Evolutionary conservation across 2,797 vertebrate species (phyloP), one percentile per base, ranked within the genome.

Genomic region (Chelon labrosus): DNA sequence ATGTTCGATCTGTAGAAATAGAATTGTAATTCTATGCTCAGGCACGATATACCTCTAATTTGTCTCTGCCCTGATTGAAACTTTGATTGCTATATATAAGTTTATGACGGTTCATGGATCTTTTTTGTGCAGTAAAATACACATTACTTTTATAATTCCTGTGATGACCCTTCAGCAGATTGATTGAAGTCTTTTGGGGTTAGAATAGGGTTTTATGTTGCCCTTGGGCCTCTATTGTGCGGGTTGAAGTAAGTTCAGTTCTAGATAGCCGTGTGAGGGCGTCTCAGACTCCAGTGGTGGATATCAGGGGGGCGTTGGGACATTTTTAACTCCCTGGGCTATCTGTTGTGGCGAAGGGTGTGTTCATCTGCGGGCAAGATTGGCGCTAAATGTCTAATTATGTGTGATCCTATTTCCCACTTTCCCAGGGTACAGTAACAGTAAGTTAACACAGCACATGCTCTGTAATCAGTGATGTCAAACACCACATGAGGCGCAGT

Each of bases 351-450:
- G 93, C 75, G 54, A 86, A 88, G 92, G 91, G 93, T 84, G 93
- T 94, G 93, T 92, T 88, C 84, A 81, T 89, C 27, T 90, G 89
- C 52, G 79, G 91, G 57, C 50, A 79, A 58, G 76, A 88, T 90
- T 81, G 89, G 90, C 65, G 87, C 87, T 91, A 92, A 93, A 94
- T 93, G 80, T 94, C 88, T 94, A 94, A 94, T 93, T 91, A 92
- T 85, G 82, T 72, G 51, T 68, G 75, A 80, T 84, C 75, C 86
- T 80, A 75, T 31, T 86, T 90, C 85, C 82, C 61, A 79, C 85
- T 79, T 93, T 93, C 93, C 90, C 92, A 94, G 89, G 84, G 82
- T 86, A 89, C 83, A 89, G 91, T 88, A 86, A 85, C 71, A 86
- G 89, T 82, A 86, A 87, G 78, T 80, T 85, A 70, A 83, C 68